Evolutionary conservation across 2,888 invertebrate species (phyloP), one percentile per base, ranked within the genome.

Genomic region (Phyllotreta striolata): DNA sequence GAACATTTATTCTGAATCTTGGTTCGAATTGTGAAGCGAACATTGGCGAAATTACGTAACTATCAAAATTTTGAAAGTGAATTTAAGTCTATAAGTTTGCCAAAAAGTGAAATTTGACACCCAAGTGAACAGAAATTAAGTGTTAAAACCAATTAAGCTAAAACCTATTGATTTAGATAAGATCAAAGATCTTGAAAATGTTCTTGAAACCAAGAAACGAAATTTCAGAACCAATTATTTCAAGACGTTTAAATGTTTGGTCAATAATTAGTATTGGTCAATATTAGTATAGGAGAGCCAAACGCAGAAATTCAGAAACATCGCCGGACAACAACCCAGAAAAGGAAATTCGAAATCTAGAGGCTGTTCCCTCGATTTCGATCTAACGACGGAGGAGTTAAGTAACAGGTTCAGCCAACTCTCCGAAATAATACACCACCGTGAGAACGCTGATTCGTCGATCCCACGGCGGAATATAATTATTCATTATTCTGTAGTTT

Each of bases 1-100:
- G 56, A 47, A 55, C 39, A 1, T 41, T 44, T 7, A 44, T 44
- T 7, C 14, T 44, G 12, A 13, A 44, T 13, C 44, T 44, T 10
- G 12, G 9, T 44, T 2, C 44, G 10, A 10, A 51, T 10, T 59
- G 39, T 49, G 59, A 59, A 59, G 40, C 51, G 14, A 10, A 49
- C 10, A 49, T 59, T 9, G 39, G 41, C 10, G 43, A 13, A 49
- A 49, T 24, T 49, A 9, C 37, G 40, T 39, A 59, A 34, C 35
- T 55, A 52, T 41, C n/a, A 54, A 61, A 55, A 44, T 9, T 44
- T 10, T 44, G 7, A 12, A 7, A 10, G 7, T 10, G 12, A 44
- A 12, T 10, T 10, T 14, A 12, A 44, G 5, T 9, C 14, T 8
- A 44, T 10, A 8, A 44, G 7, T 12, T 7, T 12, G 5, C 44